A percentile compares a stretch with the other conserved stretches of the same genome.
phyloP scores from a whole-genome alignment of 2,797 vertebrate species.

The Anniella stebbinsi region DNA sequence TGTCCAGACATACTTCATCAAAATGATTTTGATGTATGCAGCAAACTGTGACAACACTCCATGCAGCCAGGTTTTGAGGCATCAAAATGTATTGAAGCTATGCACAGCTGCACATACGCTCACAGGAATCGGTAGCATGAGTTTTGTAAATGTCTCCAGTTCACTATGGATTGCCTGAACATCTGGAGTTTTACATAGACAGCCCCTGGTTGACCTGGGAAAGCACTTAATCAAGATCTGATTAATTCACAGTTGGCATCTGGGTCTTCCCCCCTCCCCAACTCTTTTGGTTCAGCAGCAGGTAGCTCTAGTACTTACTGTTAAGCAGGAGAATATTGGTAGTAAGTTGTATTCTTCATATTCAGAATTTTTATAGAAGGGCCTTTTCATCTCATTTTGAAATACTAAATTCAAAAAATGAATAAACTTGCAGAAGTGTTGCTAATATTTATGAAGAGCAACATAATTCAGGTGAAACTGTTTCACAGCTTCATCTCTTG shows the following conservation, averaged over 20 bases:
- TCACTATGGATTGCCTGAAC: constrained; percentile 25
- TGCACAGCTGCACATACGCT: constrained; percentile 17
- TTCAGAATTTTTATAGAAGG: neutral
- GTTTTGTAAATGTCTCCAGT: constrained; percentile 19
- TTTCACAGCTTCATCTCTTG: neutral
- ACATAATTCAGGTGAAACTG: neutral
- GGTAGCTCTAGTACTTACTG: neutral
- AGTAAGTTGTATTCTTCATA: neutral
- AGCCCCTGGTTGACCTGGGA: constrained; percentile 6
- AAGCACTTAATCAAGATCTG: constrained; percentile 32
- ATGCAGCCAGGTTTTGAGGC: constrained; percentile 11
- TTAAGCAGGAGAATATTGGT: neutral
- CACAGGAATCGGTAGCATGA: constrained; percentile 25
- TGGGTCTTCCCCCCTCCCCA: neutral
- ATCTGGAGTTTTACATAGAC: constrained; percentile 35
- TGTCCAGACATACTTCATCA: constrained; percentile 36
- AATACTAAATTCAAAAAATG: neutral
- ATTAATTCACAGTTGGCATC: constrained; percentile 19
- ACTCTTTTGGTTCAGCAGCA: constrained; percentile 2
- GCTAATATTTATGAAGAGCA: neutral
- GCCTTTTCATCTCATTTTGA: neutral
- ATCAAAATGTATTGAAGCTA: constrained; percentile 16
- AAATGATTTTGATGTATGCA: constrained; percentile 22
- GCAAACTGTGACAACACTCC: constrained; percentile 21
- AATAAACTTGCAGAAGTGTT: neutral